Evolutionary conservation across 2,888 invertebrate genomes (phyloP), one percentile per base, ranked within the genome.

Genomic region (Chironomus riparius): DNA sequence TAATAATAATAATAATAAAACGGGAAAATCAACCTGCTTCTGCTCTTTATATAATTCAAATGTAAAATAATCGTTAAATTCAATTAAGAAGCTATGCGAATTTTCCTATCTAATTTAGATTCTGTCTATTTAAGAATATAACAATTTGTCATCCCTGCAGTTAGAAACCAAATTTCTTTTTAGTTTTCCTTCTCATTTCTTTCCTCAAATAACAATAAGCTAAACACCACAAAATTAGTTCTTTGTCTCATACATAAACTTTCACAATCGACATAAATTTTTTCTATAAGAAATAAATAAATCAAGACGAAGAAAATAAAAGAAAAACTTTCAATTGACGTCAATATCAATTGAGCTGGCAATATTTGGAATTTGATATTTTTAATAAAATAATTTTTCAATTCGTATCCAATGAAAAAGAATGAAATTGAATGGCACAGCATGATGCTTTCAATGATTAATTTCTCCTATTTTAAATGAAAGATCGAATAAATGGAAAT

Each of bases 371-470:
- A 72, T 72, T 72, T 72, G 72, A 72, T 72, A 72, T 72, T 72
- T 68, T 72, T 72, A 61, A 72, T 72, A 61, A 50, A 72, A 72
- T 62, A 72, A 62, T 62, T 72, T 72, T 22, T 28, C 24, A 47
- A 38, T 21, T 72, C 72, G 15, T 70, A 21, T 70, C 15, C 70
- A 28, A 24, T 38, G 38, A 10, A 38, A 18, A 12, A 70, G 47
- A 47, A 47, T 47, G 13, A 10, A 15, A 15, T 21, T 62, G 15
- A 61, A 72, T 72, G 7, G 72, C 72, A 62, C 72, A 61, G 62
- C 72, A 61, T 72, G 72, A 10, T 38, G 38, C 56, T 13, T 18
- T 24, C 24, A 48, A n/a, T 50, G 71, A 56, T 24, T 70, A 24
- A 70, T 70, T 38, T 69, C 47, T 69, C 47, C 0, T 28, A 4